Conservation (phyloP, 2,113 vertebrate genomes). For the Coptodon bakossiorum region DNA sequence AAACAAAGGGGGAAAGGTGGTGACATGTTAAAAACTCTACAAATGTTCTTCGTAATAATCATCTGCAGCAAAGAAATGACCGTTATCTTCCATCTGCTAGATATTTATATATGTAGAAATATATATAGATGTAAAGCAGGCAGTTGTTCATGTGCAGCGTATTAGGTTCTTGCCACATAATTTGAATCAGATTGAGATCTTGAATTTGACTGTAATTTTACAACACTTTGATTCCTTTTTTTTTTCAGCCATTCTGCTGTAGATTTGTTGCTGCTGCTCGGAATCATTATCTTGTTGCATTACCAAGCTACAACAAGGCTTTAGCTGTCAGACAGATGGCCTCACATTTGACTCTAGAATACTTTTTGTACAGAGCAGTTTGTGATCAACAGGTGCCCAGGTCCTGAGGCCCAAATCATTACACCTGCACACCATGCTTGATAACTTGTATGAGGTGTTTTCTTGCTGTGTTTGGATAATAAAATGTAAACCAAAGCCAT, state of each 20-base stretch:
- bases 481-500: neutral
- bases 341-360: neutral
- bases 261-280: neutral
- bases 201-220: neutral
- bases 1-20: neutral
- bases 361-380: neutral
- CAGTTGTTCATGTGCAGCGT: neutral
- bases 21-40: neutral
- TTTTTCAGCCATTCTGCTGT: neutral
- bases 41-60: neutral
- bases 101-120: neutral
- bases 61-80: neutral
- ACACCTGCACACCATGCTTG: neutral
- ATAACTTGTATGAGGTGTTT: neutral
- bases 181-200: neutral
- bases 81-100: neutral
- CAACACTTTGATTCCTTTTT: neutral
- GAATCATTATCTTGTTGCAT: neutral
- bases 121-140: neutral
- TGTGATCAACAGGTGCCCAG: neutral
- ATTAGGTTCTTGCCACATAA: neutral
- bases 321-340: neutral
- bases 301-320: neutral
- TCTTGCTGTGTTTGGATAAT: neutral
- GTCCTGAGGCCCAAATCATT: neutral